Conservation (phyloP, 2,888 invertebrate genomes). For the Anarsia innoxiella region DNA sequence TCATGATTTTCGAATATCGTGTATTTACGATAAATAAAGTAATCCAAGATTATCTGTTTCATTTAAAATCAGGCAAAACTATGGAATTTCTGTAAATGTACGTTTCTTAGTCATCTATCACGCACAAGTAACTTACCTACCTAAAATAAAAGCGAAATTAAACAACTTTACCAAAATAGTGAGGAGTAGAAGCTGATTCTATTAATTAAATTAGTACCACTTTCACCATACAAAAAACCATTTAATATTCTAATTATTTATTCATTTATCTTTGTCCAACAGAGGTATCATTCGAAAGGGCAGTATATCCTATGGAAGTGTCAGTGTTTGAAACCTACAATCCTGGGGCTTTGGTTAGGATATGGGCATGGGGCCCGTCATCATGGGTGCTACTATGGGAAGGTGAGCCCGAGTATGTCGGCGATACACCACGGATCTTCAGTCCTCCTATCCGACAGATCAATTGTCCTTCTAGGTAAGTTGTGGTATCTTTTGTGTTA, state of each 20-base stretch:
- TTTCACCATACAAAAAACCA: not conserved
- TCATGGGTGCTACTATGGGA: conserved; percentile 87
- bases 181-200: no score
- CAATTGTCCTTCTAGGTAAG: conserved; percentile 52
- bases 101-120: no score
- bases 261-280: conserved; percentile 28
- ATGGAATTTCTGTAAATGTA: no score
- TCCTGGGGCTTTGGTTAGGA: conserved; percentile 87
- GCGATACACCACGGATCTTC: conserved; percentile 82
- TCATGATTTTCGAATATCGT: no score
- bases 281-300: conserved; percentile 80
- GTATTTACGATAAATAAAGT: no score
- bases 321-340: conserved; percentile 90
- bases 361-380: conserved; percentile 79
- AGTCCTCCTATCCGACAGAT: conserved; percentile 80
- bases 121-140: no score
- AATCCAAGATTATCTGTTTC: no score
- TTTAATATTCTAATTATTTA: not conserved
- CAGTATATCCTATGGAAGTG: conserved; percentile 81
- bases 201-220: no score
- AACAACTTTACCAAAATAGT: no score
- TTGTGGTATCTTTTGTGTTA: conserved; percentile 2
- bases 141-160: no score
- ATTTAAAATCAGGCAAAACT: no score
- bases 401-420: conserved; percentile 77